Evolutionary conservation across 2,888 invertebrate genomes (phyloP), one percentile per base, ranked within the genome.

Genomic region (Epirrita christyi): DNA sequence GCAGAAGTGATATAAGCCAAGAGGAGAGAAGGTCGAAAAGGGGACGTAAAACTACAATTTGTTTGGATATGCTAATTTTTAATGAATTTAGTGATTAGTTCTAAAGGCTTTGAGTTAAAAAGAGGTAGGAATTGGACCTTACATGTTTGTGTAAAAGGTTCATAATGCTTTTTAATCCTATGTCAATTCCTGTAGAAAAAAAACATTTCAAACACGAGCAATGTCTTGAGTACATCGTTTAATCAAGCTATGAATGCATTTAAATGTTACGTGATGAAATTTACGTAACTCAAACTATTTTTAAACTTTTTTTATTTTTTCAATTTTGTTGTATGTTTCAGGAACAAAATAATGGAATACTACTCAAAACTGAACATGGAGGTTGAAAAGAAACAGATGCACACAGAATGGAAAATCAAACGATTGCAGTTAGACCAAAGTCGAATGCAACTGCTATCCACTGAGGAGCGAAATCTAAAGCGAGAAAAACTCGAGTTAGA

Each of bases 351-450:
- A 67, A 89, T 94, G 71, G 93, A 93, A 68, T 94, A 95, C 75
- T 95, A 95, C 68, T 91, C 93, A n/a, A 93, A 94, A 70, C 74
- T 95, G 40, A 93, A 93, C 36, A 92, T 92, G 75, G 93, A 93
- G 68, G 93, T 93, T 0, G 94, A 94, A 57, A 93, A 90, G 65
- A 92, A 93, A 57, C 91, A 92, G 59, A 75, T 91, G 36, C 93
- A 93, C 63, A 91, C 93, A 0, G 92, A 93, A 65, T 94, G 94
- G 94, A 93, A 93, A 70, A 88, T 92, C 44, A 92, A 88, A 81
- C 82, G 89, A 9, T 73, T 88, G 42, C 89, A 88, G 67, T 70
- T 91, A 61, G 91, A 90, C 57, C 86, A 92, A 62, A 85, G 82
- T 63, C 73, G 89, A 62, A 87, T 90, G 69, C 87, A 92, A 61